Conservation (phyloP, 1,140 invertebrate genomes). For the Drosophila malerkotliana region DNA sequence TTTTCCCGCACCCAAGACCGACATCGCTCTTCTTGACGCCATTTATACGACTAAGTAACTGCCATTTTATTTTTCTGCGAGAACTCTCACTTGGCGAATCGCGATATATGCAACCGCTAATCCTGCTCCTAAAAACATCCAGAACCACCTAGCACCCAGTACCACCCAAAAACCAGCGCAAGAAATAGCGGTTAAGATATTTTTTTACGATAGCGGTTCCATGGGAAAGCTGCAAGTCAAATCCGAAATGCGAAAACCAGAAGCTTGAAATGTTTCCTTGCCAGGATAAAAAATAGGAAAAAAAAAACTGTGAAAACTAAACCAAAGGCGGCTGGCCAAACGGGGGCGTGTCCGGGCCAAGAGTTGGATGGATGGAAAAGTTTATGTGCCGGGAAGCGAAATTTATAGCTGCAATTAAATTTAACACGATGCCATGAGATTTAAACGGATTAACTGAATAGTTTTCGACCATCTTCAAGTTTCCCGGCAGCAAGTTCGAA, state of each 20-base stretch:
- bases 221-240: constrained; percentile 69
- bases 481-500: neutral
- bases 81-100: constrained; percentile 44
- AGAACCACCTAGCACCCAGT: constrained; percentile 19
- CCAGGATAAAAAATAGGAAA: constrained; percentile 1
- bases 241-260: constrained; percentile 67
- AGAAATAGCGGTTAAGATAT: constrained; percentile 73
- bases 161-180: constrained; percentile 24
- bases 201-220: constrained; percentile 61
- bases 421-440: constrained; percentile 77
- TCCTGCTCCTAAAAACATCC: constrained; percentile 32
- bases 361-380: constrained; percentile 61
- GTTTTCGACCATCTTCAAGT: constrained; percentile 60
- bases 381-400: constrained; percentile 64
- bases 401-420: constrained; percentile 81
- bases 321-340: constrained; percentile 5
- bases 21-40: constrained; percentile 40
- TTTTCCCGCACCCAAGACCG: neutral
- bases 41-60: constrained; percentile 74
- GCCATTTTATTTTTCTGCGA: constrained; percentile 68
- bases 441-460: constrained; percentile 79
- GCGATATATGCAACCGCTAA: constrained; percentile 65
- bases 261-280: constrained; percentile 67
- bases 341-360: neutral
- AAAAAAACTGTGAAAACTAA: neutral